Base-by-base conservation (phyloP, 2,113 vertebrate genomes). In the Pithys albifrons region DNA sequence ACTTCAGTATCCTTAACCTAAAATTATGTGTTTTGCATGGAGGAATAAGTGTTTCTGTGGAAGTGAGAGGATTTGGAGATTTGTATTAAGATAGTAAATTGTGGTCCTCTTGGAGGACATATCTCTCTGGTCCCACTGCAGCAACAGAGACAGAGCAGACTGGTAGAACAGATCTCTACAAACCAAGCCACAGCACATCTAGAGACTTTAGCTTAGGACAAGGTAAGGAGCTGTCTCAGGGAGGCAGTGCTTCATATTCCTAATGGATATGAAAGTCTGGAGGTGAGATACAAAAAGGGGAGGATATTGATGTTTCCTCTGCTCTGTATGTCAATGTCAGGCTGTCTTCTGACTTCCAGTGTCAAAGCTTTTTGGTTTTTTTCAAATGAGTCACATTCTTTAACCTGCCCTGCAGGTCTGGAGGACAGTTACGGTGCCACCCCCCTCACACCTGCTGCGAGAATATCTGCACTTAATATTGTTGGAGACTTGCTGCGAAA, bases 401-500 rank as follows among this genome's bases (percentile, higher is more conserved):
- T 85, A 51, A 87, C 27, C 43, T 77, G 25, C 48, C 46, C 41
- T 82, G 48, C 61, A 98, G 98, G 97, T 85, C 91, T 94, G 97
- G 99, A 99, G 31, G 98, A 99, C 88, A 97, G 98, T 69, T 97
- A 98, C 1, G 93, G 98, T 7, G 98, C 98, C 82, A 99, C 98
- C 9, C 99, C 99, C 3, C 98, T 99, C 51, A 99, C 99, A 4
- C 99, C 99, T 3, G 99, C 99, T 3, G 99, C 99, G 64, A 98
- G 99, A 87, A 99, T 99, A 98, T 99, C 99, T 61, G 99, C 99
- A 14, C 98, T 99, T 48, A 99, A 99, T 96, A 99, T 99, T 1
- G 99, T 99, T 12, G 99, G 99, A 59, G 99, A 99, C 95, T 98
- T 99, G 80, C 98, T 99, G 70, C 98, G 98, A 86, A 99, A 99